Evolutionary conservation across 2,797 vertebrate genomes (phyloP), one percentile per base, ranked within the genome.

Genomic region (Gymnoscopelus microlampas): DNA sequence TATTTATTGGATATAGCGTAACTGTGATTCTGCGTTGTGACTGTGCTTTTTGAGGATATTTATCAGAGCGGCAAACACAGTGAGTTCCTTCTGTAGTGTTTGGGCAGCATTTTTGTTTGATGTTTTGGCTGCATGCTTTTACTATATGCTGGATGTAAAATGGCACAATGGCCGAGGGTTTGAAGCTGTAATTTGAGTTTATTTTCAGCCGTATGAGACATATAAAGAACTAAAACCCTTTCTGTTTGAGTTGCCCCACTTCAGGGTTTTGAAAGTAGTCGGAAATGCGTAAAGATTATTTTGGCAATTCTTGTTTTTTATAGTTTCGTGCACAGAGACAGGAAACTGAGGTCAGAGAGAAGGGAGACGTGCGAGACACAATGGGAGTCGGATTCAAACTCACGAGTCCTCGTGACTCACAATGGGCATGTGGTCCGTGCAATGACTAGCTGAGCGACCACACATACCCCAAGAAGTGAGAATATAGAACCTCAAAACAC

Each of bases 1-100:
- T 48, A 58, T 65, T 60, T 71, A 56, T 67, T 53, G 13, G 26
- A 39, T 35, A 39, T 35, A 39, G 19, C n/a, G n/a, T 39, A 63
- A 62, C 62, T 63, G 11, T 1, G 51, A 66, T 76, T 29, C 61
- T 29, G 48, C 53, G 12, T n/a, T n/a, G n/a, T 19, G 1, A 19
- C 19, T 19, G 19, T 19, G 19, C 19, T 19, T 29, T 44, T 56
- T 48, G 10, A 47, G 59, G 53, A 61, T 67, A 58, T 51, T 11
- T 29, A 15, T 24, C 11, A 44, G 12, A 53, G 53, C 48, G 9
- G 39, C 7, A 44, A 32, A 63, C 29, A 39, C 29, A 5, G 24
- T 6, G 39, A 44, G 39, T 54, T 11, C 24, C 4, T 44, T 44
- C 56, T 49, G 15, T 59, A 19, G 13, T 47, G 55, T 32, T 57